These are phyloP conservation scores for Exocentrus adspersus DNA, from an alignment of 2,888 invertebrate species.

Conservation along the genomic window DNA sequence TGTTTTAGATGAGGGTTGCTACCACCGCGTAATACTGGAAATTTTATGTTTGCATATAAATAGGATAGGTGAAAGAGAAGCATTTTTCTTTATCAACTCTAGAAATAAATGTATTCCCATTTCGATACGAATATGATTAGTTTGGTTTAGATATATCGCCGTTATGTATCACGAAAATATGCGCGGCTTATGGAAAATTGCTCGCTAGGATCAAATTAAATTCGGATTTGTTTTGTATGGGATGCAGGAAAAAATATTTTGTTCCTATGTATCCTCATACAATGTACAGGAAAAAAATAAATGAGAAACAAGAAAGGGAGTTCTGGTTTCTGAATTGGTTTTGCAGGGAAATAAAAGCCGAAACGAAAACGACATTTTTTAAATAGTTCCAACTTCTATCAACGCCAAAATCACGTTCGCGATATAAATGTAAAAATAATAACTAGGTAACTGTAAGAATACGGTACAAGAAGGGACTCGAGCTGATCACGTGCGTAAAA, in stretches of 20 bases:
- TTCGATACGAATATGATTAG: not conserved
- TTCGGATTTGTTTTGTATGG: not conserved
- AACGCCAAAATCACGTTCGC: no score
- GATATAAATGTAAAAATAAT: no score
- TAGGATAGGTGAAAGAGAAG: slow-evolving; percentile 28
- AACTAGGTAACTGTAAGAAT: no score
- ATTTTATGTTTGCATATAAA: slow-evolving; percentile 37
- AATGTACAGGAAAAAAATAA: no score
- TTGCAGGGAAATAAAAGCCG: no score
- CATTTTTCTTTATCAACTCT: slow-evolving; percentile 23
- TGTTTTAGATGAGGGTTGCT: slow-evolving; percentile 32
- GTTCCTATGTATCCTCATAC: no score
- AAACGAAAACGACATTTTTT: no score
- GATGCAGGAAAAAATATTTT: not conserved
- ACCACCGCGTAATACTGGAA: slow-evolving; percentile 29
- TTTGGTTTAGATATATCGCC: not conserved
- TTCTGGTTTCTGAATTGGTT: no score
- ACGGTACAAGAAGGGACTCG: no score
- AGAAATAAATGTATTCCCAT: slow-evolving; percentile 1
- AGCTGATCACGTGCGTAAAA: no score
- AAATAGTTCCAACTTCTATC: no score
- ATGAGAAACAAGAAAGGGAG: no score
- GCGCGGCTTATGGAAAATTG: not conserved
- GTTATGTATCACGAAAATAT: not conserved
- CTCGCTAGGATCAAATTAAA: not conserved